Base-by-base conservation (phyloP, 2,797 vertebrate genomes). In the Graptemys geographica region DNA sequence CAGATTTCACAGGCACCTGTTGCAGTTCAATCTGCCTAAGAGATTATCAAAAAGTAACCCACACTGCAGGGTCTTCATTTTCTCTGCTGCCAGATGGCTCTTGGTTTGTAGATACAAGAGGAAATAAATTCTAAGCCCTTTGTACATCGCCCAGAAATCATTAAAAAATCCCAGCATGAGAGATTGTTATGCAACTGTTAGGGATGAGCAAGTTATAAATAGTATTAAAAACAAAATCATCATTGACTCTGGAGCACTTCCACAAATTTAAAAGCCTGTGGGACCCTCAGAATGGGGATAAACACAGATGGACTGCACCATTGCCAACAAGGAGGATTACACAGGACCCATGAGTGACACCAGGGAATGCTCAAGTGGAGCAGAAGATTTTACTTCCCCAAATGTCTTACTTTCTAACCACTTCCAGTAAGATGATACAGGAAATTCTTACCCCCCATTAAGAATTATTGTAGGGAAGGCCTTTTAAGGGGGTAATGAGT, bases 281-380 rank as follows among this genome's bases (percentile, higher is more conserved):
- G 95, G 95, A 97, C 88, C 83, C 95, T 94, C 84, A 79, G 69
- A 87, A 74, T 74, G 94, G 90, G 93, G 86, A 97, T 97, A 97
- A 97, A 97, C 96, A 97, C 96, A 97, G 96, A 97, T 96, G 96
- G 89, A 96, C 95, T 93, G 25, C 83, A 95, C 1, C 79, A 62
- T 18, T 92, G 89, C 95, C 96, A 97, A 91, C 82, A 89, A 91
- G 86, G 83, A 96, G 84, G 82, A 87, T 96, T 95, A 97, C 91
- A 69, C 80, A 79, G 81, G 94, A 93, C 87, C 84, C 84, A 69
- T 0, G 37, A 95, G 84, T 95, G 95, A 96, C 37, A 55, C 79
- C 72, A 91, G 23, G 59, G 86, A 94, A 93, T 19, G 49, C 88
- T 56, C 93, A 89, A 89, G 91, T 93, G 86, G 91, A 90, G 57